Base-by-base conservation (phyloP, 2,797 vertebrate species). In the Ceryle rudis region DNA sequence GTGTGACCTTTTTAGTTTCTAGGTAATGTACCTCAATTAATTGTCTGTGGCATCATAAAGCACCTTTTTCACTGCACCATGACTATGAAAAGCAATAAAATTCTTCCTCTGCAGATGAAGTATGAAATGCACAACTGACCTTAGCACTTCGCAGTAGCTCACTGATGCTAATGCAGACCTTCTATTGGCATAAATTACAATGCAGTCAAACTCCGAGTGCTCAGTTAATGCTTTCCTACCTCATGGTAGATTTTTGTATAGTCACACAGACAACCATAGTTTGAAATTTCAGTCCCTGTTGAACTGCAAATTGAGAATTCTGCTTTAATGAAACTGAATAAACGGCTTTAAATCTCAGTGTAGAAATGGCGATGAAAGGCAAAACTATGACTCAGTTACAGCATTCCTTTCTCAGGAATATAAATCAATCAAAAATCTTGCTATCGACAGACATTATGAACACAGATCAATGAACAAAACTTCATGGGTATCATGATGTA, bases 21-120 rank as follows among this genome's bases (percentile, higher is more conserved):
- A 97, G 89, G 83, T 97, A 98, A 97, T 97, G 94, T 95, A 93
- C 96, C 96, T 97, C 97, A 97, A 97, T 97, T 98, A 98, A 98
- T 98, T 98, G 97, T 93, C 97, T 98, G 96, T 97, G 85, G 95
- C 97, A 95, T 94, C 98, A 96, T 98, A 97, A 98, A 97, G 93
- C 96, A 95, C 94, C 78, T 78, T 95, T 97, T 92, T 16, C 81
- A 77, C 69, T 94, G 94, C 89, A 75, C 89, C 96, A 90, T 94
- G 97, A 84, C 96, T 96, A 58, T n/a, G 92, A 86, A 97, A 97
- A 96, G 96, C 96, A 96, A 96, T 98, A 96, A 98, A 98, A 97
- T 93, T 89, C 64, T 96, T 96, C 88, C 90, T 91, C 15, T 96
- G 90, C 93, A 97, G 94, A 96, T 97, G 91, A 97, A 95, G 96